Conservation (phyloP, 2,888 invertebrate genomes). For the Volucella bombylans region DNA sequence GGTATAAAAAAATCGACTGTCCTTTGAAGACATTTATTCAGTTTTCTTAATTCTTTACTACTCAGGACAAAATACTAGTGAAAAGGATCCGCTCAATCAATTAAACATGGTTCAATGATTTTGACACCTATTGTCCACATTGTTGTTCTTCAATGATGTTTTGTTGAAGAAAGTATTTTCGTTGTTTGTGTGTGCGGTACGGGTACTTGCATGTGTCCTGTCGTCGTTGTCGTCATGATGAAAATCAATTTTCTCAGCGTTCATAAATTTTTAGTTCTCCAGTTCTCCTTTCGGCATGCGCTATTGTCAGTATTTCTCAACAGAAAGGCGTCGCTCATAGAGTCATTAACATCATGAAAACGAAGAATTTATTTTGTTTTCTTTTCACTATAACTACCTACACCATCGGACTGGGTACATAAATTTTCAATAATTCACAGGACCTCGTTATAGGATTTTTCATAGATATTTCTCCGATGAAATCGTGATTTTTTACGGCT, state of each 20-base stretch:
- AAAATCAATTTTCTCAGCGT: slow-evolving; percentile 70
- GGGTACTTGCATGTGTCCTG: slow-evolving; percentile 57
- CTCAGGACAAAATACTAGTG: slow-evolving; percentile 31
- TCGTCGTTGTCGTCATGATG: slow-evolving; percentile 55
- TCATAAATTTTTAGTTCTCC: slow-evolving; percentile 46
- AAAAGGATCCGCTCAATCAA: slow-evolving; percentile 76
- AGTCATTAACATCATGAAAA: slow-evolving; percentile 66
- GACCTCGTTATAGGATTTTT: slow-evolving; percentile 63
- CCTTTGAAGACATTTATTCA: slow-evolving; percentile 22
- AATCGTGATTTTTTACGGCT: slow-evolving; percentile 65
- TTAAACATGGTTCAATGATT: slow-evolving; percentile 78
- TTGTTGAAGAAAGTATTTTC: slow-evolving; percentile 25
- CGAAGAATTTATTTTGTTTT: slow-evolving; percentile 37
- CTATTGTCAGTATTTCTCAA: slow-evolving; percentile 61
- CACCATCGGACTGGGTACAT: slow-evolving; percentile 38
- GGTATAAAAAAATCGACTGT: slow-evolving; percentile 38
- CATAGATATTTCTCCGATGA: slow-evolving; percentile 37
- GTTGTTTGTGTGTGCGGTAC: slow-evolving; percentile 65
- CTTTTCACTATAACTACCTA: slow-evolving; percentile 34
- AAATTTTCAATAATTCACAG: slow-evolving; percentile 73
- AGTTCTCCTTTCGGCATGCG: slow-evolving; percentile 53
- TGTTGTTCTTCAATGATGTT: slow-evolving; percentile 26
- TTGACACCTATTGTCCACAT: slow-evolving; percentile 76
- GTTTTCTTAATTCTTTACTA: not conserved
- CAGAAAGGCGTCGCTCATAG: slow-evolving; percentile 69